Conservation (phyloP, 2,888 invertebrate species). For the Platypus cylindrus region DNA sequence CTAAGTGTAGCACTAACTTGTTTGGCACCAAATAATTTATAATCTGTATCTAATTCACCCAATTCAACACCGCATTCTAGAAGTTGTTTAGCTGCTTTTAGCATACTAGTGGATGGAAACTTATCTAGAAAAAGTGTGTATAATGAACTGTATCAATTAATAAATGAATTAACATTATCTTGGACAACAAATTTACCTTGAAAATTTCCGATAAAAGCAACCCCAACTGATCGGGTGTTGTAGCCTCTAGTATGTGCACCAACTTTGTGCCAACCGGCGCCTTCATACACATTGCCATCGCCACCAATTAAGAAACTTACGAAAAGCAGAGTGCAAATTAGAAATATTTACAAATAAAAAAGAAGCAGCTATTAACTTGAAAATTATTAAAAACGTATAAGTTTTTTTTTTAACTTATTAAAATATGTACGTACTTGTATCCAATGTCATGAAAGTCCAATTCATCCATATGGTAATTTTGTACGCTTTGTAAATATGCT, state of each 20-base stretch:
- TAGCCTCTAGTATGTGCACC: conserved; percentile 45
- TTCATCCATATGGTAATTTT: conserved; percentile 39
- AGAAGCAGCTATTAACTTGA: neutral
- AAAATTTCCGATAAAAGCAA: conserved; percentile 47
- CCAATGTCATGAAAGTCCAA: conserved; percentile 44
- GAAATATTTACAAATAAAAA: neutral
- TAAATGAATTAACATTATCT: no score
- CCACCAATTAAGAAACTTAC: conserved; percentile 49
- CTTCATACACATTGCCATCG: conserved; percentile 48
- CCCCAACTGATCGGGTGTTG: conserved; percentile 41
- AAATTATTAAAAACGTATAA: neutral
- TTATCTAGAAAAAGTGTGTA: conserved; percentile 27
- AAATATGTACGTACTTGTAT: conserved; percentile 38
- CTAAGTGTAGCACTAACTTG: conserved; percentile 41
- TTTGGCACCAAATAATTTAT: conserved; percentile 42
- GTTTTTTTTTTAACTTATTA: no score
- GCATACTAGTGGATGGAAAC: conserved; percentile 34
- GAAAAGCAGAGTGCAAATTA: no score
- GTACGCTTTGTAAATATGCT: conserved; percentile 33
- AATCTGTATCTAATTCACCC: conserved; percentile 35
- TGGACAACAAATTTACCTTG: conserved; percentile 35
- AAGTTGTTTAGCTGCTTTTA: conserved; percentile 37
- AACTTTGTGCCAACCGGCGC: conserved; percentile 43
- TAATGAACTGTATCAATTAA: no score
- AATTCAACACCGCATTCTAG: conserved; percentile 38